phyloP scores from a whole-genome alignment of 2,113 vertebrate species.

The Calyptommatus sinebrachiatus region DNA sequence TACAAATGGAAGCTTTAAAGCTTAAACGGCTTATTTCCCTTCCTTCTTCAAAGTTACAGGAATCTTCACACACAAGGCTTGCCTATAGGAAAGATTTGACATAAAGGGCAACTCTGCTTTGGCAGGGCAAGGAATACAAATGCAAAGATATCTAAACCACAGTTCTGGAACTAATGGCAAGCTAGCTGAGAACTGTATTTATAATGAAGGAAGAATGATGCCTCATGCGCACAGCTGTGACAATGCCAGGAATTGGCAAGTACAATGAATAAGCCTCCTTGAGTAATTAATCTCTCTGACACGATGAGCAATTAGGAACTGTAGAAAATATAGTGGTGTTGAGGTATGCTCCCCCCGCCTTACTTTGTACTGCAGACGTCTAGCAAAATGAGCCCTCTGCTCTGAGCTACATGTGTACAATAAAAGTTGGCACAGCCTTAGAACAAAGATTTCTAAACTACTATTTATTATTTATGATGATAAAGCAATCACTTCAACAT shows the following conservation, averaged over 20 bases:
- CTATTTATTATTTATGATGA: too few relatives aligned
- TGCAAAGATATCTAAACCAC: not conserved
- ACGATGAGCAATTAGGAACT: not conserved
- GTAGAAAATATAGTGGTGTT: not conserved
- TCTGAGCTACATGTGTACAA: not conserved
- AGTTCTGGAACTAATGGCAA: constrained; percentile 9
- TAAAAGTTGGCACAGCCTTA: not conserved
- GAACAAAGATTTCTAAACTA: not conserved
- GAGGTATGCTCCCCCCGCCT: not conserved
- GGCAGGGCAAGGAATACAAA: not conserved
- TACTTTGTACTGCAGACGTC: not conserved
- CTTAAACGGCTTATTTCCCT: too few relatives aligned
- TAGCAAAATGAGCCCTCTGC: not conserved
- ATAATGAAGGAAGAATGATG: constrained; percentile 2
- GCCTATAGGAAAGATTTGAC: not conserved
- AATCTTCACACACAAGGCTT: not conserved
- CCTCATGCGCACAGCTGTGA: constrained; percentile 1
- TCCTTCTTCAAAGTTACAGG: not conserved
- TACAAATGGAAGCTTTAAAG: not conserved
- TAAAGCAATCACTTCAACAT: too few relatives aligned
- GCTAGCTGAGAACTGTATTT: not conserved
- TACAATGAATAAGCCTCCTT: not conserved
- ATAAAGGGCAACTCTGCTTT: not conserved
- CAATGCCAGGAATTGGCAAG: not conserved
- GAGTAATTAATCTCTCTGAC: constrained; percentile 6